Evolutionary conservation across 2,797 vertebrate species (phyloP).

Genomic region (Hydrocynus forskahlii): DNA sequence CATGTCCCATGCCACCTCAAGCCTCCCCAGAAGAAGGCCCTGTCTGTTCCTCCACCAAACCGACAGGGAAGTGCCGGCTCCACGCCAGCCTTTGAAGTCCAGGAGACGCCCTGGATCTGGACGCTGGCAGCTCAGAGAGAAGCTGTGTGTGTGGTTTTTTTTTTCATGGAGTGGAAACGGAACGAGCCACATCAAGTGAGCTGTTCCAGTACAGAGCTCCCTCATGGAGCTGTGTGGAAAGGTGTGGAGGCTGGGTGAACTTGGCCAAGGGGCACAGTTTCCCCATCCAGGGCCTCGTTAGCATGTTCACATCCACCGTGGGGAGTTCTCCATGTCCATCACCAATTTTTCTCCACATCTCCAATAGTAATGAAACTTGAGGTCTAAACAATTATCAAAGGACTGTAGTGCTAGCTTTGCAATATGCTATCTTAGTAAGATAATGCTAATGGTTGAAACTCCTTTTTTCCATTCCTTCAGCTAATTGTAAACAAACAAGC

Average conservation of each 20-base stretch:
- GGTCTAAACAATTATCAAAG: not conserved
- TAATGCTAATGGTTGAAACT: not conserved
- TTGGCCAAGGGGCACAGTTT: conserved; percentile 3
- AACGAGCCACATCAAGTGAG: conserved; percentile 79
- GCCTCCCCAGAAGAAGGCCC: conserved; percentile 72
- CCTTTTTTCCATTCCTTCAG: not conserved
- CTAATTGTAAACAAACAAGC: not conserved
- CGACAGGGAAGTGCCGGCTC: conserved; percentile 69
- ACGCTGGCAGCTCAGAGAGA: conserved; percentile 69
- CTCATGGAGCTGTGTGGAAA: conserved; percentile 35
- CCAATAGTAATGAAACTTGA: not conserved
- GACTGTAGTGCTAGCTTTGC: not conserved
- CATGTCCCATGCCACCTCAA: conserved; percentile 27
- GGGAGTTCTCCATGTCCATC: not conserved
- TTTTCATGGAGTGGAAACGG: conserved; percentile 75
- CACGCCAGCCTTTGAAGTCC: conserved; percentile 74
- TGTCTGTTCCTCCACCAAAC: conserved; percentile 70
- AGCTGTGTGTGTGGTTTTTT: conserved; percentile 59
- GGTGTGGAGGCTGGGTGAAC: conserved; percentile 29
- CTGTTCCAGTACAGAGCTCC: conserved; percentile 67
- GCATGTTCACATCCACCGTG: not conserved
- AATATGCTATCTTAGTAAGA: not conserved
- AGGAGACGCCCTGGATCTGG: conserved; percentile 67
- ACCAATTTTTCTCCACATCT: not conserved
- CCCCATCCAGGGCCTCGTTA: not conserved